Base-by-base conservation (phyloP, 2,888 invertebrate species). In the Zhuqinia jingwanae region DNA sequence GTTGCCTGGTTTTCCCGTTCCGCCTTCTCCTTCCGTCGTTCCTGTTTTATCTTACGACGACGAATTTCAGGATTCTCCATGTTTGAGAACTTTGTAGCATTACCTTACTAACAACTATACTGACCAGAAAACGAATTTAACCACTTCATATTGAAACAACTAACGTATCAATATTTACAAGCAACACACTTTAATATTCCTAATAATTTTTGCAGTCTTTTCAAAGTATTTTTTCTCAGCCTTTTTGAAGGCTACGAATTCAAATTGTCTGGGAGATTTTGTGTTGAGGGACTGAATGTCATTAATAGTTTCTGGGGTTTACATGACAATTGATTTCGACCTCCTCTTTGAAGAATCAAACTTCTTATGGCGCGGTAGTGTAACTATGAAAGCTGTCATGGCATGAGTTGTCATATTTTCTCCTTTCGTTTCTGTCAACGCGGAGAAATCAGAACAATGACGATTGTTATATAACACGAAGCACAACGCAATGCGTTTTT, bases 11-110 rank as follows among this genome's bases (percentile, higher is more conserved):
- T 88, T 82, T 86, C 88, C 73, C 85, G 85, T 27, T 81, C 87
- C 3, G 70, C 84, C 77, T 82, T 80, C 56, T 86, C 88, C 81
- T 88, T 88, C 78, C 89, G 79, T 68, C 89, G 88, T 73, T 88
- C 83, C 25, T 60, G 27, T 42, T 87, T 87, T 25, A 84, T 82
- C 73, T 87, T 81, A 63, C 68, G 75, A 73, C 88, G 87, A 63
- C 87, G 88, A 77, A 88, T 87, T 82, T 90, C 90, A 88, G 89
- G 89, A 84, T 88, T 87, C 88, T 90, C 90, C 89, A 89, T 88
- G 56, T 77, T 81, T 87, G 76, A 86, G 77, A 81, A 80, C 84
- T 84, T 42, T 75, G 30, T 36, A 17, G 17, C 77, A 77, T 42
- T 77, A 56, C 60, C 58, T 77, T 77, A 30, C 0, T 45, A 17